phyloP scores from a whole-genome alignment of 2,888 invertebrate genomes.

The Colletes collaris region DNA sequence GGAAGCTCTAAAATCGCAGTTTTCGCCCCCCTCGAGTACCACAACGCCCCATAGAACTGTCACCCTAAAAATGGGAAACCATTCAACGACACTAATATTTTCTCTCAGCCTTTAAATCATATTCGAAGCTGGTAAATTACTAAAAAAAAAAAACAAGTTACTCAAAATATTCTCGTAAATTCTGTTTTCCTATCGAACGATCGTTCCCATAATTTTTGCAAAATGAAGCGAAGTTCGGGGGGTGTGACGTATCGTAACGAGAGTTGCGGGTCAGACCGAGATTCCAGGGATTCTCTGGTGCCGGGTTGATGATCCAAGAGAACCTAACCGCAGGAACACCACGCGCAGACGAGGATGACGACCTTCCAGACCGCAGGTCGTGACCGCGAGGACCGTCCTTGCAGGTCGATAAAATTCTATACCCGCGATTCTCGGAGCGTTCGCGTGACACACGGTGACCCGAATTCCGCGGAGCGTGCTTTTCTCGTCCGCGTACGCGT shows the following conservation, averaged over 20 bases:
- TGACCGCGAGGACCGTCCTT: constrained; percentile 10
- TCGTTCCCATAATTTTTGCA: too few species aligned
- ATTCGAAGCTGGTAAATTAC: too few species aligned
- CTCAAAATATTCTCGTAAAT: too few species aligned
- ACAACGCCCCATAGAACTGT: background rate
- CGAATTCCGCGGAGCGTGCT: constrained; percentile 13
- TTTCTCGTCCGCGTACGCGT: background rate
- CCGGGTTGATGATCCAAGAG: background rate
- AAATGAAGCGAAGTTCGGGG: too few species aligned
- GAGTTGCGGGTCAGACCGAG: background rate
- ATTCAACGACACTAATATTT: too few species aligned
- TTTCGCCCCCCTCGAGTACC: background rate
- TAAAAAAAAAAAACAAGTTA: too few species aligned
- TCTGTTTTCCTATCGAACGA: too few species aligned
- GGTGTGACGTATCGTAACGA: background rate
- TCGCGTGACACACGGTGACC: constrained; percentile 22
- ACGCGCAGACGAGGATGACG: constrained; percentile 11
- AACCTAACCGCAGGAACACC: constrained; percentile 9
- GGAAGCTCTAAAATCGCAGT: constrained; percentile 7
- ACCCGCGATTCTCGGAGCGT: background rate
- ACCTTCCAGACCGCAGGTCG: constrained; percentile 18
- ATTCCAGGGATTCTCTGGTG: background rate
- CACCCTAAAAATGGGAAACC: too few species aligned
- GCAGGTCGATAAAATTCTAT: constrained; percentile 24
- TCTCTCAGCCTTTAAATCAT: too few species aligned